Conservation (phyloP, 1,140 invertebrate species). For the Drosophila dunni region DNA sequence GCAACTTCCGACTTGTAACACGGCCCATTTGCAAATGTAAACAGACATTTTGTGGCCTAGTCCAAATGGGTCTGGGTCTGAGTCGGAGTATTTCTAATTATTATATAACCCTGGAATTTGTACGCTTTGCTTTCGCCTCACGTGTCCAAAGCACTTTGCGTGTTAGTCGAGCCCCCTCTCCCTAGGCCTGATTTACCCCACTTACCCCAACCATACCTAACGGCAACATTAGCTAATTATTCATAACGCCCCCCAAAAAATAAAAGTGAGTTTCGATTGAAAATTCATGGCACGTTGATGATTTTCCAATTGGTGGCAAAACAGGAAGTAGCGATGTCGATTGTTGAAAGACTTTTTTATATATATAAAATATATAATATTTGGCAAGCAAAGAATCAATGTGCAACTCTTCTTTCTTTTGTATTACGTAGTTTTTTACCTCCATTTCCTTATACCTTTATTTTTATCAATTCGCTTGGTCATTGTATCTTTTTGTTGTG, state of each 20-base stretch:
- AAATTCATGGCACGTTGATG: slow-evolving; percentile 54
- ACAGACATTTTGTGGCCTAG: slow-evolving; percentile 6
- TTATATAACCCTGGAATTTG: slow-evolving; percentile 49
- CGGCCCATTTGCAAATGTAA: slow-evolving; percentile 41
- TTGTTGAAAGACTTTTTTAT: slow-evolving; percentile 58
- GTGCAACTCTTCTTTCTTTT: no score
- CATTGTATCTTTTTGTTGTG: slow-evolving; percentile 25
- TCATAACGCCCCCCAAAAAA: slow-evolving; percentile 48
- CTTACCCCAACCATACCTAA: slow-evolving; percentile 11
- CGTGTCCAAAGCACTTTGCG: slow-evolving; percentile 34
- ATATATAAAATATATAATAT: no score
- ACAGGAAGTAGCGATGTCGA: slow-evolving; percentile 77
- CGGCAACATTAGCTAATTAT: slow-evolving; percentile 61
- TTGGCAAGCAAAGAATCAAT: neutral
- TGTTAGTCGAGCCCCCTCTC: slow-evolving; percentile 1
- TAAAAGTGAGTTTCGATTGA: slow-evolving; percentile 29
- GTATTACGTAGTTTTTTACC: no score
- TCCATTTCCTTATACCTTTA: slow-evolving; percentile 4
- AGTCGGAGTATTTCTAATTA: slow-evolving; percentile 33
- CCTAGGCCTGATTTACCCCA: neutral
- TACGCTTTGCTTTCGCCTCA: slow-evolving; percentile 32
- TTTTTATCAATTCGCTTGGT: slow-evolving; percentile 35
- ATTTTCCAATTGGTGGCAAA: slow-evolving; percentile 17
- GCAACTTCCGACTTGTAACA: slow-evolving; percentile 26
- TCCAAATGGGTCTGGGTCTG: neutral